Percentiles rank a stretch among this genome's conserved stretches.
phyloP scores from a whole-genome alignment of 2,888 invertebrate species.

The Pristionchus fissidentatus region DNA sequence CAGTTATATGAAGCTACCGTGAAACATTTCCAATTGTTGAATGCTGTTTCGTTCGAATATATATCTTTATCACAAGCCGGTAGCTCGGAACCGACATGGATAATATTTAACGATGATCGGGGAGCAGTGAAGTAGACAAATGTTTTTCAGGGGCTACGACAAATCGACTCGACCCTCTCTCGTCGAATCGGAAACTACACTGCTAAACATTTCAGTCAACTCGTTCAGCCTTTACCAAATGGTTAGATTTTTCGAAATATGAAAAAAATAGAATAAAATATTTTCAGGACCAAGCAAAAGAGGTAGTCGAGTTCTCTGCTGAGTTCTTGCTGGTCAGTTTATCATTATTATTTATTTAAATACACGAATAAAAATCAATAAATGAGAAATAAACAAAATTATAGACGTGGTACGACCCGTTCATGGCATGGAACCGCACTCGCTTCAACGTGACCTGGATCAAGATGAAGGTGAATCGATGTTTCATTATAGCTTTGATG shows the following conservation, averaged over 20 bases:
- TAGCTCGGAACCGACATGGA: no score
- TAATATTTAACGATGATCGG: no score
- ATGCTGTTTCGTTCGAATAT: not conserved
- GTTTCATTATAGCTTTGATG: not conserved
- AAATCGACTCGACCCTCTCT: conserved; percentile 16
- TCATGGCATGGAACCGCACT: conserved; percentile 56
- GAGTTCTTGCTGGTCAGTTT: conserved; percentile 57
- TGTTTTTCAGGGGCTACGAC: conserved; percentile 39
- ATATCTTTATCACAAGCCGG: not conserved
- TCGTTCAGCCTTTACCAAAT: conserved; percentile 42
- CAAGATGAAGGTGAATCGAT: conserved; percentile 59
- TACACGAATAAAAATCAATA: no score
- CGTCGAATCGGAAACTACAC: not conserved
- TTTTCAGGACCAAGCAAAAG: conserved; percentile 58
- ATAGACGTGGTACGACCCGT: conserved; percentile 57
- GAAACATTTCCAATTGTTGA: not conserved
- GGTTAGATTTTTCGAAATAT: conserved; percentile 3
- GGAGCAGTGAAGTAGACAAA: no score
- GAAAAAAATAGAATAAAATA: not conserved
- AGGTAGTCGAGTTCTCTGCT: conserved; percentile 60
- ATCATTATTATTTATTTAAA: no score
- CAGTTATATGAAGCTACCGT: no score
- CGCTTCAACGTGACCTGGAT: conserved; percentile 57
- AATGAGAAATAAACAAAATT: not conserved
- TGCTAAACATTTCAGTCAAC: conserved; percentile 45